Evolutionary conservation across 2,113 vertebrate genomes (phyloP), one percentile per base, ranked within the genome.

Genomic region (Petrocephalus zakoni): DNA sequence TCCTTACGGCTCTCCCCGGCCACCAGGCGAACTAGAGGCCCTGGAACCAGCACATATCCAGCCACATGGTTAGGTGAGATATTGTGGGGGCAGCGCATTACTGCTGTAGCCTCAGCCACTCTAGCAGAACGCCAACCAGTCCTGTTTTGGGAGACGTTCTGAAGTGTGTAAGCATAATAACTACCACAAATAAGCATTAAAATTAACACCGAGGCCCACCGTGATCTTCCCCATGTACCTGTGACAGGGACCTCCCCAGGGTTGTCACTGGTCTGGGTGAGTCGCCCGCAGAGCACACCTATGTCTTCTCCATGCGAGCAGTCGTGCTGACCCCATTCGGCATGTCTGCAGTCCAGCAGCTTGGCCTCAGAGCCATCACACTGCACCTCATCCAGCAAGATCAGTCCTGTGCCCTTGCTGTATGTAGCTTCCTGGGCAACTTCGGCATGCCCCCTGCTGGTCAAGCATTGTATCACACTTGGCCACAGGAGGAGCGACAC

Each of bases 221-320:
- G 53, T 29, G 78, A 0, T 7, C 46, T 21, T 47, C 25, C 34
- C 9, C 29, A 49, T 91, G 13, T 87, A 95, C 95, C 93, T 53
- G 83, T 19, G 25, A 88, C 89, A 13, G 88, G 68, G 49, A 89
- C 2, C 4, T 61, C 78, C 37, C 51, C 87, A 1, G 90, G 86
- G 0, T 92, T 85, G 13, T 90, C 85, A 25, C 92, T 90, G 89
- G 88, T 87, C 8, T 90, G 89, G 1, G 34, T 87, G 29, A 55
- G 89, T 58, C 90, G 91, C 58, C 92, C 90, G 75, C 97, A 98
- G 85, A 29, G 93, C 64, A 98, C 91, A 1, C 95, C 96, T 34
- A 97, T 93, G 5, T 98, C 97, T 90, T 98, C 97, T 3, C 92
- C 89, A 6, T 97, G 97, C 1, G 97, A 97, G 94, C 97, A 97